Base-by-base conservation (phyloP, 2,888 invertebrate species). In the Microchrysa polita region DNA sequence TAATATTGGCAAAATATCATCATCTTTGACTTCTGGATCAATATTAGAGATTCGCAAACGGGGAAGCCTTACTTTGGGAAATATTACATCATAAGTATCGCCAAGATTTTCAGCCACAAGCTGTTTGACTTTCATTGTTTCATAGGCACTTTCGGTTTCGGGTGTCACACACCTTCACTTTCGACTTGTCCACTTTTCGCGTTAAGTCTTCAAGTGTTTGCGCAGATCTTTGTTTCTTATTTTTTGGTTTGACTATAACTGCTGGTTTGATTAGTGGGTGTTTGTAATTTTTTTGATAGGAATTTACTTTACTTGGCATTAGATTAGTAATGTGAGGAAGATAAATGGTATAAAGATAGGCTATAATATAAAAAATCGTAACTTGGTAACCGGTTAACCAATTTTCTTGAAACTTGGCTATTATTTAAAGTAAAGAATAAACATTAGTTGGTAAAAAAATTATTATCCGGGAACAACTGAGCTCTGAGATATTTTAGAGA, bases 41-140 rank as follows among this genome's bases (percentile, higher is more conserved):
- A 52, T 9, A 16, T 12, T 52, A 16, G 52, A 16, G 10, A 52
- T 52, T 16, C 52, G 52, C 4, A 52, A 4, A 5, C 52, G 14
- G 4, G 52, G 52, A 4, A 16, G 10, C 16, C 10, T 52, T 4
- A 52, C 10, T 52, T 52, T 52, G 4, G 52, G 52, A 5, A 52
- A 4, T 16, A 52, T 52, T 4, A 52, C 52, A 2, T 52, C 52
- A 9, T 52, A 52, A 12, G 2, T 9, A 16, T 14, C 14, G 4
- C 52, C 52, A 2, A 52, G 52, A 16, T 52, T 52, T 2, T 52
- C 10, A 16, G 4, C 16, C 2, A 52, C 52, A 9, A 52, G 14
- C 16, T 52, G 52, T 16, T 52, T 52, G 5, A 16, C 52, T 52
- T 52, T 52, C n/a, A 52, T 14, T 52, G 52, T 52, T 52, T 52